phyloP scores from a whole-genome alignment of 2,113 vertebrate genomes.

The Talpa occidentalis region DNA sequence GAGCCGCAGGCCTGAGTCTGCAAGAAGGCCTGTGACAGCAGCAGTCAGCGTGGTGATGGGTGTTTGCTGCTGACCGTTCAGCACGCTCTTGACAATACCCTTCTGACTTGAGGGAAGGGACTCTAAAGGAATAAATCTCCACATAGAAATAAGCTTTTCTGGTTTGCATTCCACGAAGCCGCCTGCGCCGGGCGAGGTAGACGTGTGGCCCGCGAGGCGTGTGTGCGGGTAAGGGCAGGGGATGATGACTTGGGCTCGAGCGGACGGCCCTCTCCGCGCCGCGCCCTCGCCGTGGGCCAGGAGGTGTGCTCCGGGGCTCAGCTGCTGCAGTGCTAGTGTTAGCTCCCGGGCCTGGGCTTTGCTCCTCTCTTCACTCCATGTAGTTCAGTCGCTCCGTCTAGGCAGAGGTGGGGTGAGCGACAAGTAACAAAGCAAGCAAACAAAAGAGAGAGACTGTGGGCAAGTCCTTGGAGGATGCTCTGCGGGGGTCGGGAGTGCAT shows the following conservation, averaged over 20 bases:
- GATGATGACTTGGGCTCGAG: not conserved
- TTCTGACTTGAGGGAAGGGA: not conserved
- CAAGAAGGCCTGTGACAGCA: not conserved
- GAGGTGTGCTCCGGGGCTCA: not conserved
- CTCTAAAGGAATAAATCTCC: not conserved
- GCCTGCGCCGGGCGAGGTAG: not conserved
- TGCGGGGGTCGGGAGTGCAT: constrained; percentile 82
- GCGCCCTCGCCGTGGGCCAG: not conserved
- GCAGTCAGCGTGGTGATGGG: not conserved
- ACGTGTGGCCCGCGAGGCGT: not conserved
- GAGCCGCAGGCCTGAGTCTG: not conserved
- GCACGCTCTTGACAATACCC: not conserved
- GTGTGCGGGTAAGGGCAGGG: not conserved
- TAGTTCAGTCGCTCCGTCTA: too few species aligned
- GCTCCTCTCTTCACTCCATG: not conserved
- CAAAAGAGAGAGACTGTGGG: constrained; percentile 79
- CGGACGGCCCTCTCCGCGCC: not conserved
- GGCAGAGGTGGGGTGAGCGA: constrained; percentile 9
- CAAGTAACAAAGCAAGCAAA: constrained; percentile 80
- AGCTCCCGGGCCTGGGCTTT: not conserved
- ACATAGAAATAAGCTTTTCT: not conserved
- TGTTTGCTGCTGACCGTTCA: not conserved
- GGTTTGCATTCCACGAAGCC: constrained; percentile 23
- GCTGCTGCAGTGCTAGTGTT: not conserved
- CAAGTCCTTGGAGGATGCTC: constrained; percentile 79